Conservation (phyloP, 2,113 vertebrate genomes). For the Verasper variegatus region DNA sequence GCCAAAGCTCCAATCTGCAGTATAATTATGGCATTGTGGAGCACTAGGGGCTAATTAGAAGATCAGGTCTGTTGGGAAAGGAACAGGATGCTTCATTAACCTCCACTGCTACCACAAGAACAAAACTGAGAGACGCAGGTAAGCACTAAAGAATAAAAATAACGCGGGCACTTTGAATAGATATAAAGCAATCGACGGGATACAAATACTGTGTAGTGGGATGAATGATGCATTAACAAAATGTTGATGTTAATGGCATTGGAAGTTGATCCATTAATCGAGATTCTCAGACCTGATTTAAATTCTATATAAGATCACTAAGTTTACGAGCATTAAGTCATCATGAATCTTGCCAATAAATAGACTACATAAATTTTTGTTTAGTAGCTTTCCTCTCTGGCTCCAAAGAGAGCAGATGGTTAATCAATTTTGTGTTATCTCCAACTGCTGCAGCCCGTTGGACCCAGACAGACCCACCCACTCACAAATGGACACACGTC, state of each 20-base stretch:
- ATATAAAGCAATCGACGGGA: neutral
- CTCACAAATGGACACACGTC: slow-evolving; percentile 45
- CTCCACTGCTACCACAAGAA: slow-evolving; percentile 35
- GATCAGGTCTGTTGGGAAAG: slow-evolving; percentile 62
- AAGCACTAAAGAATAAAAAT: slow-evolving; percentile 4
- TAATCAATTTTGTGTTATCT: slow-evolving; percentile 71
- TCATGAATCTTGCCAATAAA: no score
- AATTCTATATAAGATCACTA: no score
- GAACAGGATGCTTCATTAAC: slow-evolving; percentile 74
- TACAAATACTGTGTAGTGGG: neutral
- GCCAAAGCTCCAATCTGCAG: slow-evolving; percentile 33
- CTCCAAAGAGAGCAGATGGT: slow-evolving; percentile 72
- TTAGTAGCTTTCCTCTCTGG: slow-evolving; percentile 40
- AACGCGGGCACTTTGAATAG: neutral
- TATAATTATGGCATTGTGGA: slow-evolving; percentile 67
- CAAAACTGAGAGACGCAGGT: slow-evolving; percentile 23
- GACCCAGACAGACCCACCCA: slow-evolving; percentile 45
- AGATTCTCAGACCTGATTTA: no score
- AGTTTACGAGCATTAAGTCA: no score
- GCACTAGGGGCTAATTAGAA: slow-evolving; percentile 74
- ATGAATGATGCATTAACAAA: neutral
- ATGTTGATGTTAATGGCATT: neutral
- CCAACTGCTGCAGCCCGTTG: slow-evolving; percentile 58
- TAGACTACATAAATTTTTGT: slow-evolving; percentile 19
- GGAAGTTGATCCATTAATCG: neutral